Evolutionary conservation across 2,888 invertebrate genomes (phyloP).

Genomic region (Agrotis puta): DNA sequence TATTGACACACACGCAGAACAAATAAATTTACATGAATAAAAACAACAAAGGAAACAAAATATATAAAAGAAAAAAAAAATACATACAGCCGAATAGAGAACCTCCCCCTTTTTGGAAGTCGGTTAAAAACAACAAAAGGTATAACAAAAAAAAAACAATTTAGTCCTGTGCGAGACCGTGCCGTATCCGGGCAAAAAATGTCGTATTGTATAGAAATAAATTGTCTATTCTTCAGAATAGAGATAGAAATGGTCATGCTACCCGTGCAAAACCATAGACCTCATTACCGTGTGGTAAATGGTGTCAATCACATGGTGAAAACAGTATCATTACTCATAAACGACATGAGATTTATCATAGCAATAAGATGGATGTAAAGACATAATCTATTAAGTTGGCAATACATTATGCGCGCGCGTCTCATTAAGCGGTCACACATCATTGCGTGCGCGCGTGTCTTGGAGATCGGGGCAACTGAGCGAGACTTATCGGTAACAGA

Average conservation of each 20-base stretch:
- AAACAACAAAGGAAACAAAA: too few species aligned
- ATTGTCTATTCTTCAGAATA: neutral
- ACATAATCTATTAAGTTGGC: conserved; percentile 32
- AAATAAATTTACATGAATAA: too few species aligned
- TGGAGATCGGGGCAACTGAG: conserved; percentile 51
- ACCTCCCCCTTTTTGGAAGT: too few species aligned
- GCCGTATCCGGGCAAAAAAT: too few species aligned
- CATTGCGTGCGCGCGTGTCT: conserved; percentile 58
- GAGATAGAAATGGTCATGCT: too few species aligned
- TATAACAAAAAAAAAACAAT: too few species aligned
- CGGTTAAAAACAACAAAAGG: too few species aligned
- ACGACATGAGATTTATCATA: conserved; percentile 13
- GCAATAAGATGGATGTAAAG: conserved; percentile 45
- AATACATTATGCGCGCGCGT: conserved; percentile 37
- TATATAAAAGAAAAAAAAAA: too few species aligned
- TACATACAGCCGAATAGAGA: too few species aligned
- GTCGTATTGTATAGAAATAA: too few species aligned
- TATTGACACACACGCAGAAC: too few species aligned
- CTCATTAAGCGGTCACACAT: conserved; percentile 59
- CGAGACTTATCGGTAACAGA: conserved; percentile 41
- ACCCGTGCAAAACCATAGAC: neutral
- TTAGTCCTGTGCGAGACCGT: too few species aligned
- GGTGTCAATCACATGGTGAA: conserved; percentile 4
- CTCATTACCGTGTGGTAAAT: neutral
- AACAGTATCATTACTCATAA: conserved; percentile 17